Evolutionary conservation across 2,888 invertebrate species (phyloP).

Genomic region (Pheosia gnoma): DNA sequence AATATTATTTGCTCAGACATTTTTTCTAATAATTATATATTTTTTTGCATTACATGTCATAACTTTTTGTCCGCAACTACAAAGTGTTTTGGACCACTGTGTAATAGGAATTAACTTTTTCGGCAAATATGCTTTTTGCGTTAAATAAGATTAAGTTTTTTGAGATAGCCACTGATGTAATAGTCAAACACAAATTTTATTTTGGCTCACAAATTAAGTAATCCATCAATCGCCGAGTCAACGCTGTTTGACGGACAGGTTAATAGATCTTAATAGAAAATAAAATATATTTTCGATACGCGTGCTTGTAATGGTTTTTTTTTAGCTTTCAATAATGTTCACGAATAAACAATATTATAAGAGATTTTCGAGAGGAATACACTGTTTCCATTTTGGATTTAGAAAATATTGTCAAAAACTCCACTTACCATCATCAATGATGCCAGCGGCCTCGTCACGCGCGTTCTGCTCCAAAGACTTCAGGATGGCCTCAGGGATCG

Average conservation of each 20-base stretch:
- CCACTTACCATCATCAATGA: slow-evolving; percentile 78
- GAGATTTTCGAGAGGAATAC: no score
- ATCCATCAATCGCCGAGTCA: slow-evolving; percentile 3
- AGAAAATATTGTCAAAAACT: slow-evolving; percentile 4
- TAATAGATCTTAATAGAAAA: neutral
- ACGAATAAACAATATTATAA: no score
- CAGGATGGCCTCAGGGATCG: slow-evolving; percentile 78
- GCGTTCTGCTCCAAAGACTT: slow-evolving; percentile 80
- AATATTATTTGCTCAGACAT: neutral
- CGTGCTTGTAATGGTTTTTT: no score
- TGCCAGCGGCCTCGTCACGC: slow-evolving; percentile 79
- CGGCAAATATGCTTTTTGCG: slow-evolving; percentile 13
- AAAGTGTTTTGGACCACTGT: slow-evolving; percentile 9
- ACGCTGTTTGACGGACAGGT: neutral
- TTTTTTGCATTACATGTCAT: neutral
- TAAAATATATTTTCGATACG: no score
- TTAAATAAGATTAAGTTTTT: slow-evolving; percentile 1
- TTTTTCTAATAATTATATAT: slow-evolving; percentile 19
- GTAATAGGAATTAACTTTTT: slow-evolving; percentile 14
- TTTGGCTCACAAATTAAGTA: neutral
- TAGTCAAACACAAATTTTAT: neutral
- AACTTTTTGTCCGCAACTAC: slow-evolving; percentile 13
- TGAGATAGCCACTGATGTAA: neutral
- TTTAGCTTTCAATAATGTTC: no score
- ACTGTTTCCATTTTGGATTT: no score